Evolutionary conservation across 2,797 vertebrate species (phyloP), one percentile per base, ranked within the genome.

Genomic region (Sebastes taczanowskii): DNA sequence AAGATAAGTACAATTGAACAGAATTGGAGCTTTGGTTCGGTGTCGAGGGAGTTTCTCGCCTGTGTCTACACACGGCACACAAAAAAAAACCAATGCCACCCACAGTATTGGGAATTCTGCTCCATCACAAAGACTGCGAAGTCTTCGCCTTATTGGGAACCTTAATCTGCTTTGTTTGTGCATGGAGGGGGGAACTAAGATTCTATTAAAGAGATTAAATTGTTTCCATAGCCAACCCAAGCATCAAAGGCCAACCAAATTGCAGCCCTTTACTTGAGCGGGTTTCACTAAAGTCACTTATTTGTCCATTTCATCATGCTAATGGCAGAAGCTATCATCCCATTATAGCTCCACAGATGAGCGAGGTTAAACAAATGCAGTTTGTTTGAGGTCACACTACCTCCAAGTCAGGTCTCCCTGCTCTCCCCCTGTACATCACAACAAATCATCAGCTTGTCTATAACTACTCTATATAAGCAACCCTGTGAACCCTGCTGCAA

Each of bases 241-340:
- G 90, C 96, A 96, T 96, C 96, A 94, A 85, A 68, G 91, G 91
- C 92, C 94, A 92, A 91, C 93, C 94, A 96, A 97, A 96, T 93
- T 91, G 92, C 92, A 91, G 83, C 66, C 88, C 80, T 82, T 92
- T 88, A 95, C 92, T 91, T 93, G 89, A 87, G 90, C 81, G 81
- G 90, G 92, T 94, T 93, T 93, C 85, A 87, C 91, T 86, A 77
- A 69, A 95, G 93, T 95, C 94, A 96, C 88, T 96, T 94, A 96
- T 96, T 94, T 94, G 95, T 89, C 91, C 90, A 95, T 95, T 97
- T 96, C 95, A 97, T 97, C 95, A 96, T 93, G 87, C 86, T 95
- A 93, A 94, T 95, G 93, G 96, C 93, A 87, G 89, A 70, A 87
- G 83, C 94, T 89, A 96, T 94, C 93, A 96, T 92, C 89, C 89